Conservation (phyloP, 1,140 invertebrate species). For the Monochamus saltuarius region DNA sequence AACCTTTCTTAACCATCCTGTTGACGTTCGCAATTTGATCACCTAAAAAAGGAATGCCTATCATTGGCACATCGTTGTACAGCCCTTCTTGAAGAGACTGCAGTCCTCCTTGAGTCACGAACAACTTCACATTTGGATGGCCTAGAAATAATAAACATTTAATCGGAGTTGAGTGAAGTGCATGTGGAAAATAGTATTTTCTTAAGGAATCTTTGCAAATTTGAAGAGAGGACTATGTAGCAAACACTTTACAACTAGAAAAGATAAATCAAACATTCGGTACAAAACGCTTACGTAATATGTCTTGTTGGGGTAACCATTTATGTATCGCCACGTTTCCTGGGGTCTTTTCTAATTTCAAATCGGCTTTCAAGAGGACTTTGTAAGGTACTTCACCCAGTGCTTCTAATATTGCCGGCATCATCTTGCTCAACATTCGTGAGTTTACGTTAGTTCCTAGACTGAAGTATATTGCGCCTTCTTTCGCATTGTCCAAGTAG, state of each 20-base stretch:
- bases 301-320: slow-evolving; percentile 62
- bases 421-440: slow-evolving; percentile 54
- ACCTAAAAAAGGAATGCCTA: slow-evolving; percentile 53
- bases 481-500: slow-evolving; percentile 51
- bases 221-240: too few relatives aligned
- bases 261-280: too few relatives aligned
- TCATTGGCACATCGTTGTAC: slow-evolving; percentile 54
- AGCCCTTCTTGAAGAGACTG: slow-evolving; percentile 57
- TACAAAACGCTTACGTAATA: slow-evolving; percentile 32
- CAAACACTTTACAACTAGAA: too few relatives aligned
- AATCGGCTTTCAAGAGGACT: slow-evolving; percentile 62
- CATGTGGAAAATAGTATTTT: too few relatives aligned
- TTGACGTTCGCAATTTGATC: slow-evolving; percentile 50
- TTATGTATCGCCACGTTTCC: slow-evolving; percentile 58
- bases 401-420: slow-evolving; percentile 54
- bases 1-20: slow-evolving; percentile 38
- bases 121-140: slow-evolving; percentile 51
- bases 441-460: slow-evolving; percentile 60
- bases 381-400: slow-evolving; percentile 57
- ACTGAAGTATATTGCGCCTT: slow-evolving; percentile 63
- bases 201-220: too few relatives aligned
- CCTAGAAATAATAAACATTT: too few relatives aligned
- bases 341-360: slow-evolving; percentile 49
- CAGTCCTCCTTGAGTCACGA: slow-evolving; percentile 58
- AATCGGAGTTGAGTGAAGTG: too few relatives aligned